A percentile compares a stretch with the other conserved stretches of the same genome.
phyloP scores from a whole-genome alignment of 2,113 vertebrate species.

The Anthoscopus minutus region DNA sequence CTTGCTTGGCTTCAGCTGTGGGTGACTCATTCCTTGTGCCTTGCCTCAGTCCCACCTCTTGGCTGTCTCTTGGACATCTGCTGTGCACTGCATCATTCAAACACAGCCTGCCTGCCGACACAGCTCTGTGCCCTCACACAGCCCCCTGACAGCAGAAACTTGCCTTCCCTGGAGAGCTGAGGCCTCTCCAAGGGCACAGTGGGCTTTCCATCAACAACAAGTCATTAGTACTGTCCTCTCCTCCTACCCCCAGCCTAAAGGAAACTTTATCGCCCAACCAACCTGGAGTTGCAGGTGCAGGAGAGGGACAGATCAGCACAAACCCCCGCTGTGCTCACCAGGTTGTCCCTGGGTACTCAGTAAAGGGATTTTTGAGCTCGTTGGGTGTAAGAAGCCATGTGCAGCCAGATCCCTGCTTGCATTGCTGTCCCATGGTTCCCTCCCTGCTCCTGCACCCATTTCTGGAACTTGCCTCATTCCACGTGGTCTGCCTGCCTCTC shows the following conservation, averaged over 20 bases:
- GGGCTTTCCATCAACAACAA: background rate
- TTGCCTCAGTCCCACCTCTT: constrained; percentile 18
- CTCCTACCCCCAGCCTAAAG: background rate
- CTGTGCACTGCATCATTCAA: background rate
- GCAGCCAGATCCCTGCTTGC: background rate
- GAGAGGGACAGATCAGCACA: background rate
- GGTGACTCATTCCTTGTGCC: constrained; percentile 13
- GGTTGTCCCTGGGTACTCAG: background rate
- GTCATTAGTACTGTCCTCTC: background rate
- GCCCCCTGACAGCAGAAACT: background rate
- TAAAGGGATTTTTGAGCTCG: background rate
- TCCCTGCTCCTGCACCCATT: background rate
- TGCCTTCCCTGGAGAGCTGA: background rate
- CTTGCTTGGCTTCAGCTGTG: background rate
- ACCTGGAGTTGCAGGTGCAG: background rate
- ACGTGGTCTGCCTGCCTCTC: background rate
- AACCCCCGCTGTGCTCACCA: background rate
- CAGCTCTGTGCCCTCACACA: background rate
- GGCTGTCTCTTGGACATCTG: constrained; percentile 32
- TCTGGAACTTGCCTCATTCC: rapidly evolving
- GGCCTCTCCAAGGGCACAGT: background rate
- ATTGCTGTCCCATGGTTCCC: background rate
- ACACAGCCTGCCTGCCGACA: background rate
- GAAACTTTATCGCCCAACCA: background rate
- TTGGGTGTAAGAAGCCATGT: background rate